Evolutionary conservation across 2,113 vertebrate species (phyloP), one percentile per base, ranked within the genome.

Genomic region (Mastomys coucha): DNA sequence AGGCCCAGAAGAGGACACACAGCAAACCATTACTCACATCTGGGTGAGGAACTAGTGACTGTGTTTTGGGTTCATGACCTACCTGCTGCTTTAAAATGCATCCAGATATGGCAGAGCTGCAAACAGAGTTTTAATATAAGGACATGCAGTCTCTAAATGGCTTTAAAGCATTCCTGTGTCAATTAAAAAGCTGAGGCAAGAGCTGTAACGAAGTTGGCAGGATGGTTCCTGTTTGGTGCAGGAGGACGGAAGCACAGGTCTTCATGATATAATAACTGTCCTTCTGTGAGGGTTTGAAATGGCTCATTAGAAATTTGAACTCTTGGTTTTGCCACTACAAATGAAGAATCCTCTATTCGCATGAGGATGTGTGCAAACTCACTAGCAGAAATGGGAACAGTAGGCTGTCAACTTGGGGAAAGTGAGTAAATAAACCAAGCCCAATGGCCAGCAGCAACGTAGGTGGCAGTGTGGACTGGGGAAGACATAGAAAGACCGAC

Each of bases 251-350:
- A 31, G n/a, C 42, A 5, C 5, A 7, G 87, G 51, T 81, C 33
- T 33, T 31, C 69, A n/a, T 49, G 45, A 6, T 10, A 20, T 36
- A 88, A 63, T 2, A 70, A 1, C 53, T 14, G 6, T 26, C 51
- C 63, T 90, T 87, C 26, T 13, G 4, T 60, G 33, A 12, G 4
- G 42, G 33, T 56, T 39, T 91, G 82, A 63, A 88, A 91, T 82
- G 49, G 13, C 76, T 42, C 51, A 39, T 7, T 36, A 11, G 65
- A 84, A 90, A 85, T 4, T 7, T 33, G 33, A 82, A 58, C 39
- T 78, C 69, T 88, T 81, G 49, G 31, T 56, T 93, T 87, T 51
- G 69, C 39, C 63, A 53, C 86, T 51, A 81, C 67, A 88, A 93
- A 87, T 63, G 91, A 1, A 28, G 69, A 16, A 33, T 20, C 75